These are phyloP conservation scores for Melitaea athalia DNA, from an alignment of 2,888 invertebrate genomes.

Conservation along the genomic window DNA sequence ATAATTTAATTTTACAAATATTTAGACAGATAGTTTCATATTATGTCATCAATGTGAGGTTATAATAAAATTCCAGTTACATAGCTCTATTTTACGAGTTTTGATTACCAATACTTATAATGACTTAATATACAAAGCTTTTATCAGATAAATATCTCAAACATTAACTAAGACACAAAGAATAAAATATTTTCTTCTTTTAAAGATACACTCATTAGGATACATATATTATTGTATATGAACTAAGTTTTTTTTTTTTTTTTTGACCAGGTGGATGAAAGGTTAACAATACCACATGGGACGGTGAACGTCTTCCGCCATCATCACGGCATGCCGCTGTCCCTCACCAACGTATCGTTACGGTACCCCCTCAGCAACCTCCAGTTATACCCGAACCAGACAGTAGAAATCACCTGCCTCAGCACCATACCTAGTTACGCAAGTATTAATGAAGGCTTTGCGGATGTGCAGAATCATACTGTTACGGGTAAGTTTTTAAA, in stretches of 20 bases:
- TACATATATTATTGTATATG: too few species aligned
- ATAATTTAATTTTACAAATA: too few species aligned
- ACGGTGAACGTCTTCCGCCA: slow-evolving; percentile 64
- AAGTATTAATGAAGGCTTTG: slow-evolving; percentile 85
- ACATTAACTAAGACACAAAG: too few species aligned
- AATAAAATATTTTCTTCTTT: too few species aligned
- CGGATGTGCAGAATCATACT: slow-evolving; percentile 87
- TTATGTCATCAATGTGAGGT: too few species aligned
- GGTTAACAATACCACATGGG: slow-evolving; percentile 69
- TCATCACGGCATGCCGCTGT: slow-evolving; percentile 71
- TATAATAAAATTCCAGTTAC: too few species aligned
- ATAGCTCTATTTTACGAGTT: too few species aligned
- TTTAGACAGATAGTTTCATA: too few species aligned
- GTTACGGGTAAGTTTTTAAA: slow-evolving; percentile 83
- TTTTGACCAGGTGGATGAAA: slow-evolving; percentile 66
- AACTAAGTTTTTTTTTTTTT: neutral
- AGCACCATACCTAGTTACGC: slow-evolving; percentile 90
- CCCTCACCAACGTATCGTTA: slow-evolving; percentile 74
- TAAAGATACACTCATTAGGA: too few species aligned
- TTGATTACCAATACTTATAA: too few species aligned
- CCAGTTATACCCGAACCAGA: slow-evolving; percentile 86
- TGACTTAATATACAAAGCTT: too few species aligned
- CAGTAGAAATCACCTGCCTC: slow-evolving; percentile 87
- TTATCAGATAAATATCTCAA: too few species aligned
- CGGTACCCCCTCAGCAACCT: slow-evolving; percentile 87